Evolutionary conservation across 30 jellyfish, hydroid and myxozoan species (phyloP).

Genomic region (Pseudorhiza aurosa): DNA sequence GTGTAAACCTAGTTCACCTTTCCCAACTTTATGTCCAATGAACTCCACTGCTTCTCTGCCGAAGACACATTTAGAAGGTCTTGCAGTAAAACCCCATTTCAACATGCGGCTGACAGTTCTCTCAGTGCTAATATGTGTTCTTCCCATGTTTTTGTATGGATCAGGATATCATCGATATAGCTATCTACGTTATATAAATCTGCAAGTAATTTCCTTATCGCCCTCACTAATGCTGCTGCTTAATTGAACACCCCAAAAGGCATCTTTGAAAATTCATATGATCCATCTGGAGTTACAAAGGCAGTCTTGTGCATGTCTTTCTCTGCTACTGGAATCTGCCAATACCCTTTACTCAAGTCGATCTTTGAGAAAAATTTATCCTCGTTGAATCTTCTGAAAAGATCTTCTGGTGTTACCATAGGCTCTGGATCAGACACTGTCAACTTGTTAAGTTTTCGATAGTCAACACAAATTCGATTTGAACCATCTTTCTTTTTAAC

Average conservation of each 20-base stretch:
- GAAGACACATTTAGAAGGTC: conserved; percentile 27
- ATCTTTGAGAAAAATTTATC: conserved; percentile 41
- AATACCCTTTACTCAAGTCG: conserved; percentile 42
- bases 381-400: conserved; percentile 16
- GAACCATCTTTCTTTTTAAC: conserved; percentile 37
- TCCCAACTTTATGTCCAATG: conserved; percentile 31
- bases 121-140: conserved; percentile 34
- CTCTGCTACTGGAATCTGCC: conserved; percentile 48
- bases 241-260: conserved; percentile 48
- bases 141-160: conserved; percentile 56
- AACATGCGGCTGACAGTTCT: conserved; percentile 33
- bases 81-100: conserved; percentile 47
- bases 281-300: conserved; percentile 46
- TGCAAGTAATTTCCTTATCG: conserved; percentile 34
- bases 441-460: conserved; percentile 27
- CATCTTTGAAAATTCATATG: conserved; percentile 31
- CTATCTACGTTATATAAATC: conserved; percentile 26
- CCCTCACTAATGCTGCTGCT: conserved; percentile 41
- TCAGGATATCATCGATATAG: conserved; percentile 47
- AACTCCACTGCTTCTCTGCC: conserved; percentile 28
- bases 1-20: conserved; percentile 43
- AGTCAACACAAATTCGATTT: conserved; percentile 21
- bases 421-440: conserved; percentile 54
- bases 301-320: conserved; percentile 21
- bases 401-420: conserved; percentile 33